Evolutionary conservation across 1,140 invertebrate species (phyloP).

Genomic region (Gryon sp.): DNA sequence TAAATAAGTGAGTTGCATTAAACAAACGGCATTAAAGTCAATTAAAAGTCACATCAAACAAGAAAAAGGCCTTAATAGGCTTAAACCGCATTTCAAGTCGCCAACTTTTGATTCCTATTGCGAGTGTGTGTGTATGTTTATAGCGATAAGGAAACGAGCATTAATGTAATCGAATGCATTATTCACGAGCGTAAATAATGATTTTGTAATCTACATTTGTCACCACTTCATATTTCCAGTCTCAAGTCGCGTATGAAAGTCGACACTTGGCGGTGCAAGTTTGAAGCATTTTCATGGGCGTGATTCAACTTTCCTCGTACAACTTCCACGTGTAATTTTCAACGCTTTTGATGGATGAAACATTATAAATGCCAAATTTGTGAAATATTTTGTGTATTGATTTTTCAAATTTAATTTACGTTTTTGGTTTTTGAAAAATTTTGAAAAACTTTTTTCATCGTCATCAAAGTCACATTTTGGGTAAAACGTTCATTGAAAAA

Average conservation of each 20-base stretch:
- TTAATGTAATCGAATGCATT: constrained; percentile 58
- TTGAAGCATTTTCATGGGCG: constrained; percentile 28
- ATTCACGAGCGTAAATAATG: constrained; percentile 61
- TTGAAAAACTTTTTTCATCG: too few relatives aligned
- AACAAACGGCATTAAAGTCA: constrained; percentile 45
- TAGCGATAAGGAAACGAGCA: constrained; percentile 55
- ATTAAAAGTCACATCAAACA: constrained; percentile 47
- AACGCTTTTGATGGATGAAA: too few relatives aligned
- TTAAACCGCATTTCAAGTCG: constrained; percentile 27
- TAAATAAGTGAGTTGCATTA: constrained; percentile 29
- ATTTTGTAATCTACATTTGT: constrained; percentile 62
- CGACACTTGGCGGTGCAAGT: constrained; percentile 31
- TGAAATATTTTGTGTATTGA: too few relatives aligned
- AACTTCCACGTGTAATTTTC: constrained; percentile 29
- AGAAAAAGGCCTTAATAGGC: constrained; percentile 48
- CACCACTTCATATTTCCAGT: constrained; percentile 51
- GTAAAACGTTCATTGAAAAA: too few relatives aligned
- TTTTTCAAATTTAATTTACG: too few relatives aligned
- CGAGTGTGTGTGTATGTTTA: constrained; percentile 27
- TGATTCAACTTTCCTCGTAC: constrained; percentile 27
- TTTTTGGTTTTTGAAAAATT: too few relatives aligned
- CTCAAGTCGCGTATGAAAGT: constrained; percentile 41
- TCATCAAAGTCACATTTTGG: too few relatives aligned
- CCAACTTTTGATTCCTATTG: not conserved
- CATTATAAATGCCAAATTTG: too few relatives aligned